phyloP scores from a whole-genome alignment of 2,113 vertebrate genomes.

The Callipepla californica region DNA sequence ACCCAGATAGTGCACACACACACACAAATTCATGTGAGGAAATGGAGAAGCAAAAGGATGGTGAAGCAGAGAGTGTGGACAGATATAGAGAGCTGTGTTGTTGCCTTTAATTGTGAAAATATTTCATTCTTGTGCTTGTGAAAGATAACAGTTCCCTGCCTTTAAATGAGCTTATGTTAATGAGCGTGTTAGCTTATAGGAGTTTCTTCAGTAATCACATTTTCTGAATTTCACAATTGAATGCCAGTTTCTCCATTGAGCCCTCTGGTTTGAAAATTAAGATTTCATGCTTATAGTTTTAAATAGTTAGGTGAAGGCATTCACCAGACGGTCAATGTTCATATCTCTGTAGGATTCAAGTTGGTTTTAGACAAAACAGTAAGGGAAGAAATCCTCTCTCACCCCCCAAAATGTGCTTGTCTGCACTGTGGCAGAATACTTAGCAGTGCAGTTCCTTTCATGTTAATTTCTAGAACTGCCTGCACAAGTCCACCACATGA shows the following conservation, averaged over 20 bases:
- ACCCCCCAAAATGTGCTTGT: not conserved
- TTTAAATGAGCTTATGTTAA: constrained; percentile 51
- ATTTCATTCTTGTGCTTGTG: not conserved
- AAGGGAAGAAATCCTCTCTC: not conserved
- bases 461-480: not conserved
- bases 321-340: constrained; percentile 11
- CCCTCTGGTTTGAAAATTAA: constrained; percentile 29
- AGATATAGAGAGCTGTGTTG: constrained; percentile 14
- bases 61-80: constrained; percentile 17
- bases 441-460: not conserved
- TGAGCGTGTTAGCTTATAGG: constrained; percentile 34
- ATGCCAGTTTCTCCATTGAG: constrained; percentile 59
- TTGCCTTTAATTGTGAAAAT: constrained; percentile 43
- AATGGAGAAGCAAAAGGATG: not conserved
- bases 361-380: constrained; percentile 18
- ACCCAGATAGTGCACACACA: not conserved
- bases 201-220: constrained; percentile 28
- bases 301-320: constrained; percentile 57
- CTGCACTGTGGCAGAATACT: not conserved
- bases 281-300: constrained; percentile 53
- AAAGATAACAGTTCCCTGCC: constrained; percentile 36
- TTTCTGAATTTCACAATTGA: constrained; percentile 42
- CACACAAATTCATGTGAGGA: not conserved
- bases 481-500: not conserved
- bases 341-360: constrained; percentile 5